A percentile compares a stretch with the other conserved stretches of the same genome.
Conservation (phyloP, 2,797 vertebrate genomes). For the Pagetopsis macropterus region DNA sequence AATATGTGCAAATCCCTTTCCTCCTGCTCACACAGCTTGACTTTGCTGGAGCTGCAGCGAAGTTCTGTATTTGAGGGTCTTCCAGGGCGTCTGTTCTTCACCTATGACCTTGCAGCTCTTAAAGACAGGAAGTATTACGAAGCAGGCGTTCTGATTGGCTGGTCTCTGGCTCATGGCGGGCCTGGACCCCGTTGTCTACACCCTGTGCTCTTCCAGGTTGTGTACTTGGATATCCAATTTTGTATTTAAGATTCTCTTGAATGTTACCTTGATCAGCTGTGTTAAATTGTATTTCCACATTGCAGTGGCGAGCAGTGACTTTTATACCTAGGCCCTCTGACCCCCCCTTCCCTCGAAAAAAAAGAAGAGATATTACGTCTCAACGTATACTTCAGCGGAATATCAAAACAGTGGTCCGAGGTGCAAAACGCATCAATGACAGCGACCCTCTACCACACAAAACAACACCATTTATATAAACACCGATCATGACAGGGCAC, state of each 20-base stretch:
- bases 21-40: slow-evolving; percentile 56
- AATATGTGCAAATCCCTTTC: neutral
- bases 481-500: too few relatives aligned
- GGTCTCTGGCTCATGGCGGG: slow-evolving; percentile 78
- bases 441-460: too few relatives aligned
- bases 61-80: slow-evolving; percentile 75
- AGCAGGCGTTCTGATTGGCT: slow-evolving; percentile 78
- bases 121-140: slow-evolving; percentile 73
- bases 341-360: too few relatives aligned
- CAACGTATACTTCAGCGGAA: too few relatives aligned
- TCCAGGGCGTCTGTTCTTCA: slow-evolving; percentile 72
- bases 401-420: too few relatives aligned
- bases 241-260: neutral
- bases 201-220: slow-evolving; percentile 71
- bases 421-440: too few relatives aligned
- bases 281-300: neutral
- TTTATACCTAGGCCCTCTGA: too few relatives aligned
- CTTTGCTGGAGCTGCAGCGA: slow-evolving; percentile 71
- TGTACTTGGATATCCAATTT: neutral
- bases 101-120: slow-evolving; percentile 72
- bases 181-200: slow-evolving; percentile 76
- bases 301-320: too few relatives aligned
- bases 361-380: too few relatives aligned
- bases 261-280: neutral
- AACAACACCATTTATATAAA: too few relatives aligned